Evolutionary conservation across 2,888 invertebrate genomes (phyloP), one percentile per base, ranked within the genome.

Genomic region (Troglohyphantes excavatus): DNA sequence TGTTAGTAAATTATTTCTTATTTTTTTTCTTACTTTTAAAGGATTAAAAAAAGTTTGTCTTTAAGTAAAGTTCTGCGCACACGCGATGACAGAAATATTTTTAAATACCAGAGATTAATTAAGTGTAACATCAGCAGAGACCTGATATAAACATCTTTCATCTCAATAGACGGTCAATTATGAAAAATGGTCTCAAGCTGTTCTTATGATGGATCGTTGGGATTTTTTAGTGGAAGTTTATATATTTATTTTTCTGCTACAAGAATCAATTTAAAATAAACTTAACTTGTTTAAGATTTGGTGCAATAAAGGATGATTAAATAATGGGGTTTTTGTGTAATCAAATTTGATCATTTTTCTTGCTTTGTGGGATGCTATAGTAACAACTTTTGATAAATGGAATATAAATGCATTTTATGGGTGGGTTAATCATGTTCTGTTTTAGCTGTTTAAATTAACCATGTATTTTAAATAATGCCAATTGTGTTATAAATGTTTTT

Each of bases 171-270:
- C 11, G n/a, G 63, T 39, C 85, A 78, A 85, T 68, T 76, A 70
- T 26, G 85, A 70, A 76, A 68, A 76, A 85, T 85, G 85, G 68
- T 21, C 59, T 53, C 76, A 78, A 26, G 59, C 43, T 78, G 59
- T 59, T 78, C 17, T 13, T 59, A 33, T 82, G 81, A 82, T 70
- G 81, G 68, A 82, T 82, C 21, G 43, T 19, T 21, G 21, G 0
- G 9, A 33, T n/a, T 13, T n/a, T 68, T 63, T 63, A 53, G 53
- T n/a, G 53, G 5, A 53, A 53, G 53, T 53, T 53, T 53, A 53
- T 53, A n/a, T 17, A 53, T 53, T n/a, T 17, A 53, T 53, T 53
- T 53, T 53, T 53, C n/a, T 13, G 53, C n/a, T 17, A 1, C n/a
- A 53, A 53, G n/a, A 53, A 53, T 53, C 53, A 53, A 53, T 53